Base-by-base conservation (phyloP, 30 jellyfish, hydroid and myxozoan species). In the Turritopsis dohrnii region DNA sequence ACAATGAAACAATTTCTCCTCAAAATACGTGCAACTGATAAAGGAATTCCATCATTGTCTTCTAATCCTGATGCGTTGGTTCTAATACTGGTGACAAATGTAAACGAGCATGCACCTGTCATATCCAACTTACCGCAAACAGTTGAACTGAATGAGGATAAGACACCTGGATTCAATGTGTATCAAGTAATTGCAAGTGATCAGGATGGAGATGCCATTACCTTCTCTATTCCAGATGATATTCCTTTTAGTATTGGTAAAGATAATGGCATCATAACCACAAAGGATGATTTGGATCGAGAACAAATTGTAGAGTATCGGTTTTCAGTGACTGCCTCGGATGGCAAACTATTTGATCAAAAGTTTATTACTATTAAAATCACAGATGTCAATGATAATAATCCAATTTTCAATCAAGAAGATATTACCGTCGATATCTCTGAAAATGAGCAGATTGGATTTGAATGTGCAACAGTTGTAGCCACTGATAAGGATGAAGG, bases 351-450 rank as follows among this genome's bases (percentile, higher is more conserved):
- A n/a, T 54, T 86, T 8, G 72, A 82, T 3, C 75, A 54, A 21
- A 81, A 87, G 9, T 19, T 84, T n/a, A 83, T 88, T 8, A 52
- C 19, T 8, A 86, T 92, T 23, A 72, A 90, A 18, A 93, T 92
- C 29, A 20, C 72, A 52, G 98, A 92, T 76, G 88, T 82, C 22
- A 92, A 92, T 71, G 98, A 92, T 75, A 92, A 92, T 71, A 66
- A 89, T 18, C 98, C 98, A 52, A 85, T 31, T 25, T 79, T 92
- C 53, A 52, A 29, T 0, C 53, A 84, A 8, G 23, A 74, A 13
- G 17, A 7, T 7, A 16, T 16, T 23, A 25, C 28, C 18, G 60
- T 8, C 0, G 23, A 0, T 30, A 29, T 74, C 72, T 72, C 53
- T 13, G 83, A 24, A 74, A 9, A 27, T 21, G 17, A 7, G 7